Evolutionary conservation across 2,797 vertebrate species (phyloP).

Genomic region (Echeneis naucrates): DNA sequence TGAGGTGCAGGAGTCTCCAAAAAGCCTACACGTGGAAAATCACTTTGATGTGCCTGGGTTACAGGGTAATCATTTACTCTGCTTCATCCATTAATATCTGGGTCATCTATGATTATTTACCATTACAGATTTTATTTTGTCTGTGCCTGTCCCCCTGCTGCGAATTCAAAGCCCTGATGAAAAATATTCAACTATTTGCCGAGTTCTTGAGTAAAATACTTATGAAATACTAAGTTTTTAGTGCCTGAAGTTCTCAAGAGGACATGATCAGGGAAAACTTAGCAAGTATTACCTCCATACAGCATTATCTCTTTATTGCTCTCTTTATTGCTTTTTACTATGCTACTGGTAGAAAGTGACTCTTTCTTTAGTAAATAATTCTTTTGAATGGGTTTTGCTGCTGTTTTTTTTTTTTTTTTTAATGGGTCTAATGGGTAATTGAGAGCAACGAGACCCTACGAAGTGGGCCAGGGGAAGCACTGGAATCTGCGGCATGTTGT

Average conservation of each 20-base stretch:
- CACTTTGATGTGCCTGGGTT: constrained; percentile 32
- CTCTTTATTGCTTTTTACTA: background rate
- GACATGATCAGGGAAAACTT: background rate
- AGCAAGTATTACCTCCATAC: background rate
- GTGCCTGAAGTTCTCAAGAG: background rate
- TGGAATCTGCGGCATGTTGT: constrained; percentile 55
- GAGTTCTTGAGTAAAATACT: background rate
- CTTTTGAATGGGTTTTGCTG: background rate
- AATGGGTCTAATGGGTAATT: constrained; percentile 8
- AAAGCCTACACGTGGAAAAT: constrained; percentile 53
- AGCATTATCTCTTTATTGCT: background rate
- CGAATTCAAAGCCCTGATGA: background rate
- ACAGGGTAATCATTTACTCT: constrained; percentile 14
- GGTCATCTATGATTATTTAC: background rate
- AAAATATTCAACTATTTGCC: no score
- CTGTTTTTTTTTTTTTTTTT: constrained; percentile 21
- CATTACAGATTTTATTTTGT: background rate
- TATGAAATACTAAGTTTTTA: background rate
- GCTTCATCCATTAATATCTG: background rate
- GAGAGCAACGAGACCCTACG: constrained; percentile 14
- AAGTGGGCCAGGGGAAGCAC: constrained; percentile 53
- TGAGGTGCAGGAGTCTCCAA: constrained; percentile 31
- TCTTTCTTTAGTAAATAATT: background rate
- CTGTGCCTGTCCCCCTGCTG: background rate
- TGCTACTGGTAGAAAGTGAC: background rate